phyloP scores from a whole-genome alignment of 2,113 vertebrate species.

The human region DNA sequence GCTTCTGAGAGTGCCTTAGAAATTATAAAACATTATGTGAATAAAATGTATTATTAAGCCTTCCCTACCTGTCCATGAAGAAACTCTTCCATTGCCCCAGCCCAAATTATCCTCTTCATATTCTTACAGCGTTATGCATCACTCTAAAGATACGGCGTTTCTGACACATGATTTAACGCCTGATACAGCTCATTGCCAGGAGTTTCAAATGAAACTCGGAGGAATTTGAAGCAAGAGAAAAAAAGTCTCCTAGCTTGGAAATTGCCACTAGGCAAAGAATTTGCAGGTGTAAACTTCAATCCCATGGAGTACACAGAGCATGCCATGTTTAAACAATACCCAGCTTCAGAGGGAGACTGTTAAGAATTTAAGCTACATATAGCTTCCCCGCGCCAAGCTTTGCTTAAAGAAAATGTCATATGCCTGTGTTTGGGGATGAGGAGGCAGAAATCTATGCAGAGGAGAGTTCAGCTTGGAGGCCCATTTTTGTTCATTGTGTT shows the following conservation, averaged over 20 bases:
- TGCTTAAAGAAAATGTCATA: neutral
- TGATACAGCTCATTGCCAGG: neutral
- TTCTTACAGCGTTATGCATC: neutral
- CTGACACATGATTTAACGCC: neutral
- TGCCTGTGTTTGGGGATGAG: neutral
- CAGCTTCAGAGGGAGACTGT: neutral
- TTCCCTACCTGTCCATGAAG: neutral
- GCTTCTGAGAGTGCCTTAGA: neutral
- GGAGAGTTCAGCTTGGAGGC: neutral
- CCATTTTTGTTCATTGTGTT: slow-evolving; percentile 1
- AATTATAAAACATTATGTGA: neutral
- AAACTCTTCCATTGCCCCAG: neutral
- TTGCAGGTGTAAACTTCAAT: neutral
- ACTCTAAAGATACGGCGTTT: neutral
- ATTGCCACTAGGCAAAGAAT: neutral
- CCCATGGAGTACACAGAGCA: neutral
- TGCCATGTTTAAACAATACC: neutral
- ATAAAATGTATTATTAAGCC: neutral
- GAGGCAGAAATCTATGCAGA: neutral
- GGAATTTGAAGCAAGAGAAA: neutral
- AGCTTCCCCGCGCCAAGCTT: neutral
- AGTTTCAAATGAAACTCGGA: neutral
- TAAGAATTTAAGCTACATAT: neutral
- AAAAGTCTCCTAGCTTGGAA: neutral
- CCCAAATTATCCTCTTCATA: neutral